Evolutionary conservation across 2,113 vertebrate species (phyloP).

Genomic region (Hemichromis elongatus): DNA sequence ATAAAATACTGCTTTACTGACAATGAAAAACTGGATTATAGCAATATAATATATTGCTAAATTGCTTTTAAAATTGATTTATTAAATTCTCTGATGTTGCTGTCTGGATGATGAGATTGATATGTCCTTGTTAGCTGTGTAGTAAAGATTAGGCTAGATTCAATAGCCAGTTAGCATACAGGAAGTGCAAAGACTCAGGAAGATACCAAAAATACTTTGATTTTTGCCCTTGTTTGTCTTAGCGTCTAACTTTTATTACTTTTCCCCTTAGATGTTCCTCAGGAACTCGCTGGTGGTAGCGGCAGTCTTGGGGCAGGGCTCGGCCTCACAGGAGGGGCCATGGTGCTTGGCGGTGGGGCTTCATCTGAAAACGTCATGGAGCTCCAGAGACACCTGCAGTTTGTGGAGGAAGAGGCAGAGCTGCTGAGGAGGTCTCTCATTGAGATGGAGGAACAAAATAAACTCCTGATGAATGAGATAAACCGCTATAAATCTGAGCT

Average conservation of each 20-base stretch:
- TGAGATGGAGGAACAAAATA: constrained; percentile 98
- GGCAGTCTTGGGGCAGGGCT: constrained; percentile 57
- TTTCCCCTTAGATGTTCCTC: constrained; percentile 35
- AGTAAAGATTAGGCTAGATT: background rate
- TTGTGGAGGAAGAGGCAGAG: constrained; percentile 97
- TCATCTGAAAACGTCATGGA: constrained; percentile 85
- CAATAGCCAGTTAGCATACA: background rate
- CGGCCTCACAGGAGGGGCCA: constrained; percentile 37
- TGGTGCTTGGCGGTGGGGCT: constrained; percentile 66
- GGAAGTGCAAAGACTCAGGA: background rate
- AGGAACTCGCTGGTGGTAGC: constrained; percentile 36
- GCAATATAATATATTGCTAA: background rate
- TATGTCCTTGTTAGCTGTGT: background rate
- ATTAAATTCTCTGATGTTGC: background rate
- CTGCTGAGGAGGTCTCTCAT: constrained; percentile 89
- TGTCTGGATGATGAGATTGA: background rate
- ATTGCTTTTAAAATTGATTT: background rate
- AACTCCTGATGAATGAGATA: constrained; percentile 90
- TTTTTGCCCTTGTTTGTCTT: background rate
- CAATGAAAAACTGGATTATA: background rate
- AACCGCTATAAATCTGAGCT: constrained; percentile 92
- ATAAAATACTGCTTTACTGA: background rate
- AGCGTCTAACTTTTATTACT: background rate
- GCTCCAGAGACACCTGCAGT: constrained; percentile 93
- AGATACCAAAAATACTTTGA: background rate